phyloP scores from a whole-genome alignment of 2,113 vertebrate species.

The Phainopepla nitens region DNA sequence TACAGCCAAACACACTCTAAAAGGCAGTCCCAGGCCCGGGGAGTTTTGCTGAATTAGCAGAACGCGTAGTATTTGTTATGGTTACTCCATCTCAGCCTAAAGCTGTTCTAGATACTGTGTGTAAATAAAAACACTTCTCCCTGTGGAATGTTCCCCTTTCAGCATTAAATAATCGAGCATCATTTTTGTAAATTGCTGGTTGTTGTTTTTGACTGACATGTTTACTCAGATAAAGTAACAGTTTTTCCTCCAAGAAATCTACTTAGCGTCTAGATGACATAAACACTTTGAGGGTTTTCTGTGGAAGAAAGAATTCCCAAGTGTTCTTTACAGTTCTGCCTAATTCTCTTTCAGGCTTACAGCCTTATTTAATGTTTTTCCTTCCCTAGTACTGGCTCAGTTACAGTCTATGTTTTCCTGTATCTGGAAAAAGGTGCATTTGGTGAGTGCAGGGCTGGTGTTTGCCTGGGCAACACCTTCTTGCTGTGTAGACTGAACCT shows the following conservation, averaged over 20 bases:
- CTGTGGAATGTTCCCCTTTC: conserved; percentile 53
- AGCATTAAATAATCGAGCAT: conserved; percentile 70
- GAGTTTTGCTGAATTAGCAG: neutral
- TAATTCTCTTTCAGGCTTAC: conserved; percentile 14
- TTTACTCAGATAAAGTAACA: conserved; percentile 77
- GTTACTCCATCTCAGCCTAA: neutral
- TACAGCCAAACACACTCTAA: neutral
- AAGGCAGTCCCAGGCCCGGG: neutral
- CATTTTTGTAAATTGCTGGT: conserved; percentile 74
- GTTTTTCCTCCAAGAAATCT: conserved; percentile 76
- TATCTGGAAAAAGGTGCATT: neutral
- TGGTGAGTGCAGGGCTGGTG: neutral
- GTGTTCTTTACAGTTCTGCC: conserved; percentile 50
- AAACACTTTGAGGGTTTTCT: conserved; percentile 40
- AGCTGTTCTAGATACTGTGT: conserved; percentile 38
- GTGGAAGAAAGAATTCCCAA: conserved; percentile 60
- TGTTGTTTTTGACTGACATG: conserved; percentile 76
- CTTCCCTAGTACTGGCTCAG: neutral
- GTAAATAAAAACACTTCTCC: conserved; percentile 69
- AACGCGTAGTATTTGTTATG: neutral
- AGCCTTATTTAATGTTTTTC: conserved; percentile 33
- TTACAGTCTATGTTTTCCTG: neutral
- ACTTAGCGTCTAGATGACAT: conserved; percentile 74
- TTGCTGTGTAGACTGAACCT: neutral
- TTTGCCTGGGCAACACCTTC: neutral